A percentile compares a stretch with the other conserved stretches of the same genome.
These are phyloP conservation scores for Andrena fulva DNA, from an alignment of 2,888 invertebrate genomes.

Conservation along the genomic window DNA sequence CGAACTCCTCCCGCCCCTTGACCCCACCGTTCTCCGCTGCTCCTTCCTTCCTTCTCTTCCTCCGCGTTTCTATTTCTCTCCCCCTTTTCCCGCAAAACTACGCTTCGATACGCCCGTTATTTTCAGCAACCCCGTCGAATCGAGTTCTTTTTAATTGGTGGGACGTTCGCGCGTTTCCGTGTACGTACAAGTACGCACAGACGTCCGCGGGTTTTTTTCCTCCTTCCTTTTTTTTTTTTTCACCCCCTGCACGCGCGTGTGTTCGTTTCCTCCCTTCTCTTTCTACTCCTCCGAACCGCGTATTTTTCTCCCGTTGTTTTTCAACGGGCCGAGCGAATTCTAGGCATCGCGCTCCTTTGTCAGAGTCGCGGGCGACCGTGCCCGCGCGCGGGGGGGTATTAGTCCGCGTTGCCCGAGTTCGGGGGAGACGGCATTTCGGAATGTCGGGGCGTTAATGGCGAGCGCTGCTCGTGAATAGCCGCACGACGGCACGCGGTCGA, in stretches of 20 bases:
- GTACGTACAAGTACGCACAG: slow-evolving; percentile 40
- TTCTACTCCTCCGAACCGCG: slow-evolving; percentile 21
- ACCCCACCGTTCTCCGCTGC: slow-evolving; percentile 15
- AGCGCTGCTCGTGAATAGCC: slow-evolving; percentile 4
- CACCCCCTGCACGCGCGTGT: neutral
- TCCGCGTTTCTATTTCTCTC: slow-evolving; percentile 29
- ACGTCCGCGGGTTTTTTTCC: slow-evolving; percentile 34
- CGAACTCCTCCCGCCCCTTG: slow-evolving; percentile 26
- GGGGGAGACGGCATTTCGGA: slow-evolving; percentile 22
- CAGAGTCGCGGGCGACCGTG: slow-evolving; percentile 15
- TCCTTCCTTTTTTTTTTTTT: neutral
- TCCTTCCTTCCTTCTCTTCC: slow-evolving; percentile 12
- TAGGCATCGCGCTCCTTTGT: slow-evolving; percentile 58
- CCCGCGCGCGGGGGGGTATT: slow-evolving; percentile 8
- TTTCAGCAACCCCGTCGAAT: slow-evolving; percentile 77
- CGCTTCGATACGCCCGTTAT: slow-evolving; percentile 79
- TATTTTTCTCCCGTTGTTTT: slow-evolving; percentile 51
- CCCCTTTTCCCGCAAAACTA: slow-evolving; percentile 72
- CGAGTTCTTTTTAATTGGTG: slow-evolving; percentile 81
- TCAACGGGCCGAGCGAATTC: slow-evolving; percentile 62
- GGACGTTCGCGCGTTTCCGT: slow-evolving; percentile 67
- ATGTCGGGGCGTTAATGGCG: slow-evolving; percentile 41
- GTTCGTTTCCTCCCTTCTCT: slow-evolving; percentile 11
- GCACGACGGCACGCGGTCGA: slow-evolving; percentile 1
- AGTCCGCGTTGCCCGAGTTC: slow-evolving; percentile 14